phyloP scores from a whole-genome alignment of 2,113 vertebrate genomes.

The Brachionichthys hirsutus region DNA sequence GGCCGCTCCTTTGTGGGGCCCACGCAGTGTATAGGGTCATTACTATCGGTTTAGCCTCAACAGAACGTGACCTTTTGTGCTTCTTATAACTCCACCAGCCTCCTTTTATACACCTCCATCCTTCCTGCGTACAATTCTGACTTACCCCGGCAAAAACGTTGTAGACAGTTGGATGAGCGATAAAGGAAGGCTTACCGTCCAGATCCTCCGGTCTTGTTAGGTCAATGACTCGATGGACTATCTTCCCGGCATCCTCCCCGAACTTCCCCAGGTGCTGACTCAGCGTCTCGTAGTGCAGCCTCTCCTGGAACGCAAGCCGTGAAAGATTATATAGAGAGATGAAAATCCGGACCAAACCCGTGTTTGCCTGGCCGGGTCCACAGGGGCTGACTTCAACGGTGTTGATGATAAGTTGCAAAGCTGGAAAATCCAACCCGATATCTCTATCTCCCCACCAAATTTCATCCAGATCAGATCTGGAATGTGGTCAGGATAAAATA shows the following conservation, averaged over 20 bases:
- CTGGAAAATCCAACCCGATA: slow-evolving; percentile 1
- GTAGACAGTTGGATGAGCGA: not conserved
- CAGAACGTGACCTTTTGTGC: slow-evolving; percentile 35
- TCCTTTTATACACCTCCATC: not conserved
- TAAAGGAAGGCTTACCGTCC: slow-evolving; percentile 80
- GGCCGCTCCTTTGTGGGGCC: slow-evolving; percentile 1
- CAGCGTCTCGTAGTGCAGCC: slow-evolving; percentile 90
- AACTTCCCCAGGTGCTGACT: slow-evolving; percentile 89
- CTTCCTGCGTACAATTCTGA: not conserved
- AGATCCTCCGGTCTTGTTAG: slow-evolving; percentile 93
- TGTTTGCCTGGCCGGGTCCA: slow-evolving; percentile 5
- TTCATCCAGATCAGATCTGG: too few relatives aligned
- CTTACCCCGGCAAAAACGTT: not conserved
- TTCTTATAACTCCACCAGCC: not conserved
- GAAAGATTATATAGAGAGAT: not conserved
- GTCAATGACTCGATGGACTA: slow-evolving; percentile 93
- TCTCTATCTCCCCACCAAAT: too few relatives aligned
- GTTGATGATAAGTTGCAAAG: slow-evolving; percentile 20
- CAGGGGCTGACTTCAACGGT: slow-evolving; percentile 9
- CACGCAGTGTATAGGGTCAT: slow-evolving; percentile 16
- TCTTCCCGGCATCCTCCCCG: slow-evolving; percentile 86
- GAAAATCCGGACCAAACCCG: not conserved
- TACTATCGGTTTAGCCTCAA: slow-evolving; percentile 36
- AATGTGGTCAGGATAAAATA: too few relatives aligned
- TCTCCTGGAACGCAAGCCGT: slow-evolving; percentile 77